A percentile compares a stretch with the other conserved stretches of the same genome.
These are phyloP conservation scores for Lindbergichthys nudifrons DNA, from an alignment of 2,797 vertebrate species.

Conservation along the genomic window DNA sequence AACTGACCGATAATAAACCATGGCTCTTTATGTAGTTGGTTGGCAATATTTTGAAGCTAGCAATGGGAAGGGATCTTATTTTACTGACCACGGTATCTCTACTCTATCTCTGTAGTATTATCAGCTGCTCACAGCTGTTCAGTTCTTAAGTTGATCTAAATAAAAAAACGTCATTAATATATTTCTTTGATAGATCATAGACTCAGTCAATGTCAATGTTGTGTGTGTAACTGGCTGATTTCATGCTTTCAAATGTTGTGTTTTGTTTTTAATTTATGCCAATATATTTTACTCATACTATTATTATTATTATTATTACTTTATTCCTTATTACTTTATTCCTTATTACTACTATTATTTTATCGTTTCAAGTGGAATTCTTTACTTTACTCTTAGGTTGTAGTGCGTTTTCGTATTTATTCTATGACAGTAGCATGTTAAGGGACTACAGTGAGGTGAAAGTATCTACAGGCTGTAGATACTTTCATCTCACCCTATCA, in stretches of 20 bases:
- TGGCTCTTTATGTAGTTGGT: neutral
- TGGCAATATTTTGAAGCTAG: neutral
- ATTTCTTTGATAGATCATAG: neutral
- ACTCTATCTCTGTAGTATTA: neutral
- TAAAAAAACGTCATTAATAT: too few species aligned
- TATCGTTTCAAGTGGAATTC: neutral
- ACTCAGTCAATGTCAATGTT: neutral
- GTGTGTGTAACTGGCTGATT: neutral
- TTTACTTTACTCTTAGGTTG: neutral
- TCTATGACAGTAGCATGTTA: neutral
- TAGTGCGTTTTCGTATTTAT: neutral
- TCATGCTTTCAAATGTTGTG: neutral
- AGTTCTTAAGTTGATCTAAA: too few species aligned
- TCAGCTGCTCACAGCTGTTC: too few species aligned
- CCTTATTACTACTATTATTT: neutral
- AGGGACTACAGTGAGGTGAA: neutral
- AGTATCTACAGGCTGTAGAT: neutral
- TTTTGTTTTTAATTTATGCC: neutral
- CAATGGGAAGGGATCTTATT: neutral
- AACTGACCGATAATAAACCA: constrained; percentile 1
- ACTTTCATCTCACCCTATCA: neutral
- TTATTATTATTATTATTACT: neutral
- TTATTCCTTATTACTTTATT: too few species aligned
- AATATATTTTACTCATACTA: neutral
- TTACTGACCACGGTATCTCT: neutral